Percentiles rank a stretch among this genome's conserved stretches.
Conservation (phyloP, 2,113 vertebrate species). For the Nothobranchius furzeri region DNA sequence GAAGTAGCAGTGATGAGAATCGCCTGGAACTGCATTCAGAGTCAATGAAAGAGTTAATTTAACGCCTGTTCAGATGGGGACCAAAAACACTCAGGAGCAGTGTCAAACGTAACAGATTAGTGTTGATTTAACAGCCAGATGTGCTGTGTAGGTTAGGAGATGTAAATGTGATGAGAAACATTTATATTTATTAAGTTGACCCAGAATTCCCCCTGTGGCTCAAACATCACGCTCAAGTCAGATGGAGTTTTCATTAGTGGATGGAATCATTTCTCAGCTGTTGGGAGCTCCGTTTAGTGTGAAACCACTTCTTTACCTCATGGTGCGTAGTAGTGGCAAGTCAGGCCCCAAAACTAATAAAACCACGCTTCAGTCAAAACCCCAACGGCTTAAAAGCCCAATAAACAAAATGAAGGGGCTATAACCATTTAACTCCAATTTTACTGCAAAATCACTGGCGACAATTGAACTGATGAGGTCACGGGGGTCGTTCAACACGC, state of each 20-base stretch:
- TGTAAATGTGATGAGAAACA: no score
- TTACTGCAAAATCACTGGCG: constrained; percentile 49
- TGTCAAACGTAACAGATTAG: no score
- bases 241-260: background rate
- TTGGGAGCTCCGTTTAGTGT: background rate
- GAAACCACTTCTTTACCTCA: constrained; percentile 38
- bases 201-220: background rate
- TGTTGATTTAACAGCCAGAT: no score
- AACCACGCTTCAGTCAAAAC: constrained; percentile 48
- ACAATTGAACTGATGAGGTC: constrained; percentile 21
- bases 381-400: constrained; percentile 53
- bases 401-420: constrained; percentile 51
- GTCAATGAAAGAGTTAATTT: no score
- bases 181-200: background rate
- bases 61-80: no score
- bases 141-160: no score
- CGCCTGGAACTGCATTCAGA: no score
- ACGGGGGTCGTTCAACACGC: background rate
- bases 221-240: background rate
- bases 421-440: constrained; percentile 35
- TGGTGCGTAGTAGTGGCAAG: constrained; percentile 32
- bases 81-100: no score
- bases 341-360: constrained; percentile 50
- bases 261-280: background rate
- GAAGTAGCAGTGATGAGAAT: no score